Conservation (phyloP, 2,888 invertebrate genomes). For the Alloscopus bannaensis region DNA sequence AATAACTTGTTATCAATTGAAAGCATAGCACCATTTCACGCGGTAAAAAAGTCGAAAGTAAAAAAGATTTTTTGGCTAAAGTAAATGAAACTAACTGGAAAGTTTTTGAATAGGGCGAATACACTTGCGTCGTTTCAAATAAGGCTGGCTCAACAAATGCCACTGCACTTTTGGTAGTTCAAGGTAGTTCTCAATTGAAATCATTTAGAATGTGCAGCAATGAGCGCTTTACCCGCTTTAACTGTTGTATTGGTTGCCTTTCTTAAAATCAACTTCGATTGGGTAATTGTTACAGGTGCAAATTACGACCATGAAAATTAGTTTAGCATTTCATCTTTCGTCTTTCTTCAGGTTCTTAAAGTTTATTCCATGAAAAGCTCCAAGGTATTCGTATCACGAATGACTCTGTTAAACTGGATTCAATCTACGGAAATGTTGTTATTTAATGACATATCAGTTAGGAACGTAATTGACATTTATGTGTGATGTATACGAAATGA, state of each 20-base stretch:
- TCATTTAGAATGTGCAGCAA: too few species aligned
- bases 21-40: constrained; percentile 68
- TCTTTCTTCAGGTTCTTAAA: neutral
- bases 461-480: constrained; percentile 6
- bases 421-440: too few species aligned
- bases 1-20: constrained; percentile 79
- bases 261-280: too few species aligned
- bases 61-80: too few species aligned
- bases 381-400: neutral
- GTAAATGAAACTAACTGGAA: neutral
- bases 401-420: too few species aligned
- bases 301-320: too few species aligned
- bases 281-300: too few species aligned
- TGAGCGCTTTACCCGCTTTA: too few species aligned
- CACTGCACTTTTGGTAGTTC: constrained; percentile 51
- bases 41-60: constrained; percentile 73
- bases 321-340: neutral
- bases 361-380: neutral
- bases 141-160: constrained; percentile 76
- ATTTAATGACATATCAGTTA: neutral
- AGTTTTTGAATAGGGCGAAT: constrained; percentile 79
- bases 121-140: constrained; percentile 75
- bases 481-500: neutral
- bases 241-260: too few species aligned
- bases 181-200: too few species aligned